phyloP scores from a whole-genome alignment of 2,113 vertebrate genomes.

The Anoura caudifer region DNA sequence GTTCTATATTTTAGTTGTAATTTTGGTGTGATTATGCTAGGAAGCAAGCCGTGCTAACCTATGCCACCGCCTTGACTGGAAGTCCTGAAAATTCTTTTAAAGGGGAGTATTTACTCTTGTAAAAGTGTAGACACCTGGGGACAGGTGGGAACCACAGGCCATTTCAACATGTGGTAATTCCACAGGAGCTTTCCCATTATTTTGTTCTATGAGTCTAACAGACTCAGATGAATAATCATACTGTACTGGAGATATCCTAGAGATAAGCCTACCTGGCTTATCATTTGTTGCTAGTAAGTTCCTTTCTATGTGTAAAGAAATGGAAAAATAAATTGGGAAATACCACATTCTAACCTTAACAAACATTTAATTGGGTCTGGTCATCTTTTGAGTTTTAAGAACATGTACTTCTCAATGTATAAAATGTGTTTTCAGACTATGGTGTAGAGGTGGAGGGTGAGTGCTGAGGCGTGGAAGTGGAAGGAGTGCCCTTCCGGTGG shows the following conservation, averaged over 20 bases:
- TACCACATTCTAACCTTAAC: neutral
- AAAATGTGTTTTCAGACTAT: neutral
- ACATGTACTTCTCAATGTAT: neutral
- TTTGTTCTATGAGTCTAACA: neutral
- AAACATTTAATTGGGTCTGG: neutral
- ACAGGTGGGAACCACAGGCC: neutral
- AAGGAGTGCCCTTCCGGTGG: no score
- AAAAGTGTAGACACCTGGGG: neutral
- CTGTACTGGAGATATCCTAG: neutral
- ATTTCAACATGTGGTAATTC: neutral
- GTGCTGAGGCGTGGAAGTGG: neutral
- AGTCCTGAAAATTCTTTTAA: neutral
- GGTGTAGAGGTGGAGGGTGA: neutral
- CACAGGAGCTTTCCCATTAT: neutral
- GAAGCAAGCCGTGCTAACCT: no score
- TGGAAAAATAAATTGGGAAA: neutral
- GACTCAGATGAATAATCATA: neutral
- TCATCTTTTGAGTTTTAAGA: slow-evolving; percentile 7
- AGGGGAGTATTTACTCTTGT: neutral
- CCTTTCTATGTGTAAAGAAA: neutral
- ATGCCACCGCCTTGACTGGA: no score
- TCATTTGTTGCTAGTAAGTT: neutral
- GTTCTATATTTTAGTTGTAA: no score
- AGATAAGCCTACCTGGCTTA: neutral
- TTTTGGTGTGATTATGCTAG: no score